Evolutionary conservation across 2,888 invertebrate species (phyloP).

Genomic region (Tipula helvola): DNA sequence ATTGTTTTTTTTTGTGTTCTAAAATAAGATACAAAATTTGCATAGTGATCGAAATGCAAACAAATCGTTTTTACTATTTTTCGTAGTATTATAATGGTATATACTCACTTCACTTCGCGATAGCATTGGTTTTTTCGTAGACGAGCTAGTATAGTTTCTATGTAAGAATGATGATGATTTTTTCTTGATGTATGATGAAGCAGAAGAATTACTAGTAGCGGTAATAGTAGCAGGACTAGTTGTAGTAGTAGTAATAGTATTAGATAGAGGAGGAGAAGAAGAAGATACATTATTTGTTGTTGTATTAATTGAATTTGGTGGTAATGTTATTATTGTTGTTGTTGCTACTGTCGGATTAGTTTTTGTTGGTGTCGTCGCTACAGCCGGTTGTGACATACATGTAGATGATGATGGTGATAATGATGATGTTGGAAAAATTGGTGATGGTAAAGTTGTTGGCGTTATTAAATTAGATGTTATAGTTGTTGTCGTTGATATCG

Average conservation of each 20-base stretch:
- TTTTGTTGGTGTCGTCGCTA: slow-evolving; percentile 15
- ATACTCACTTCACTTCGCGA: slow-evolving; percentile 40
- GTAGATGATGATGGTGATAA: neutral
- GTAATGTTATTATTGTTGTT: slow-evolving; percentile 11
- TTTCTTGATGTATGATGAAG: slow-evolving; percentile 27
- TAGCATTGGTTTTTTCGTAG: slow-evolving; percentile 26
- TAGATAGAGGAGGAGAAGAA: slow-evolving; percentile 17
- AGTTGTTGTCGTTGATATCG: neutral
- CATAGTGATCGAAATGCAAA: too few species aligned
- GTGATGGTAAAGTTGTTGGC: neutral
- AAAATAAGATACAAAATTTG: too few species aligned
- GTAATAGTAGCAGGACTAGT: slow-evolving; percentile 15
- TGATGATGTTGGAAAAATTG: neutral
- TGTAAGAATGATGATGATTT: slow-evolving; percentile 29
- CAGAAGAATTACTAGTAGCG: slow-evolving; percentile 18
- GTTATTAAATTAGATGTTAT: neutral
- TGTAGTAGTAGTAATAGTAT: slow-evolving; percentile 18
- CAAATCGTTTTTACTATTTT: neutral
- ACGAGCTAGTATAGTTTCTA: slow-evolving; percentile 19
- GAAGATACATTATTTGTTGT: slow-evolving; percentile 1
- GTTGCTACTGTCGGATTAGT: slow-evolving; percentile 15
- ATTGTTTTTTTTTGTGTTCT: neutral
- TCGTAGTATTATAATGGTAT: slow-evolving; percentile 23
- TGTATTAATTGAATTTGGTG: neutral
- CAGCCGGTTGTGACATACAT: slow-evolving; percentile 11